These are phyloP conservation scores for Perca fluviatilis DNA, from an alignment of 2,113 vertebrate species.

Conservation along the genomic window DNA sequence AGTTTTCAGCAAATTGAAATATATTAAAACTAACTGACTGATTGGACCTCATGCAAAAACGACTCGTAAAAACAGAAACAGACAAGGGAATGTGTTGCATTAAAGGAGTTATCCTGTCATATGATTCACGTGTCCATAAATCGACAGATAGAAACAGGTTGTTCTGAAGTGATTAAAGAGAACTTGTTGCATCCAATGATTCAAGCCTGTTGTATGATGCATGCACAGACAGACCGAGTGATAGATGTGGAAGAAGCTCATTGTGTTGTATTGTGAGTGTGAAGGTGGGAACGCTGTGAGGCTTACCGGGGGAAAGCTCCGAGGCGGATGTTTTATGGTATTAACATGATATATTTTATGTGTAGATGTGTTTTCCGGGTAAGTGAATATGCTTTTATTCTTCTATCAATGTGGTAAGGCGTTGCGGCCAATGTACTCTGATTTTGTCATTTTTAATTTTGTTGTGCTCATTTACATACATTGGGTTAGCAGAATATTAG, in stretches of 20 bases:
- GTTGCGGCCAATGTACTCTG: no score
- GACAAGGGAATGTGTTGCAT: not conserved
- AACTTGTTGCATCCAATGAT: not conserved
- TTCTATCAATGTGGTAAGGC: no score
- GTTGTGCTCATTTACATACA: no score
- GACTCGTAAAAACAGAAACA: not conserved
- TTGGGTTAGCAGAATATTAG: no score
- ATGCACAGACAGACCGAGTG: not conserved
- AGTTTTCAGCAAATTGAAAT: not conserved
- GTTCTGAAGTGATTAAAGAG: no score
- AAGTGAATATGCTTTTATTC: not conserved
- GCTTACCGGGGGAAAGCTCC: not conserved
- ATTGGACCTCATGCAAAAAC: conserved; percentile 36
- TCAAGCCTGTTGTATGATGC: not conserved
- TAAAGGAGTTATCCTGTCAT: not conserved
- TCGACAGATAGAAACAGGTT: not conserved
- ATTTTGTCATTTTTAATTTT: no score
- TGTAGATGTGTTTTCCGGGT: not conserved
- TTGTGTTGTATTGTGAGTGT: not conserved
- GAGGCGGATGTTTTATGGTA: not conserved
- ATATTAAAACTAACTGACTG: not conserved
- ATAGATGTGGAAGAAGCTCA: not conserved
- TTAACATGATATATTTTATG: not conserved
- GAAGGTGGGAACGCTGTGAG: not conserved
- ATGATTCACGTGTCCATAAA: not conserved